Percentiles rank a stretch among this genome's conserved stretches.
Conservation (phyloP, 2,888 invertebrate genomes). For the Sminthurinus aureus region DNA sequence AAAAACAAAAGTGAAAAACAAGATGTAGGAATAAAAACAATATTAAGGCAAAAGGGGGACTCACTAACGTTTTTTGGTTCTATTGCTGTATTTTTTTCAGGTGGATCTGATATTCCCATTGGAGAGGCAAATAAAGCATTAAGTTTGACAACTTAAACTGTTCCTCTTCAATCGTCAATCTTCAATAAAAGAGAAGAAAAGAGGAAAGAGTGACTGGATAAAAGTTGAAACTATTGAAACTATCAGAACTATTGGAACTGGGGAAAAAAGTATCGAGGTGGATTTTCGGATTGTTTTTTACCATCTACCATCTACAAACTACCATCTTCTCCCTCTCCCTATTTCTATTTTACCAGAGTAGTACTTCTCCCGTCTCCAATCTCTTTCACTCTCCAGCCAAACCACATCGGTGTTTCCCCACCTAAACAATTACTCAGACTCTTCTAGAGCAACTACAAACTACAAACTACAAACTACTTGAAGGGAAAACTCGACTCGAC, state of each 20-base stretch:
- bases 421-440: conserved; percentile 25
- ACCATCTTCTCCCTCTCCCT: no score
- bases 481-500: background rate
- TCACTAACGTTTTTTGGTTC: conserved; percentile 17
- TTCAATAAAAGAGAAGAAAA: no score
- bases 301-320: no score
- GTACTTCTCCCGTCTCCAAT: background rate
- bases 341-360: background rate
- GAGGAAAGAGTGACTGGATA: no score
- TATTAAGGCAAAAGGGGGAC: conserved; percentile 38
- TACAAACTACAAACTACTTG: background rate
- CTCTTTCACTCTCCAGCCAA: conserved; percentile 3
- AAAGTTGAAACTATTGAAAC: no score
- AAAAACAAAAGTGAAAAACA: background rate
- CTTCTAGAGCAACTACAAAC: background rate
- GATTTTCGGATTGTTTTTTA: background rate
- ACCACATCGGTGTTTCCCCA: background rate
- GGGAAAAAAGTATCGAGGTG: background rate
- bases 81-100: conserved; percentile 32
- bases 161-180: conserved; percentile 1
- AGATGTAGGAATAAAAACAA: conserved; percentile 31
- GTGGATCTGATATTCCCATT: conserved; percentile 15
- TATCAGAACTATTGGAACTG: background rate
- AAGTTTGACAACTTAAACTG: conserved; percentile 33
- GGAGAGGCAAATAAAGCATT: conserved; percentile 27